Evolutionary conservation across 2,797 vertebrate species (phyloP).

Genomic region (Triplophysa bombifrons): DNA sequence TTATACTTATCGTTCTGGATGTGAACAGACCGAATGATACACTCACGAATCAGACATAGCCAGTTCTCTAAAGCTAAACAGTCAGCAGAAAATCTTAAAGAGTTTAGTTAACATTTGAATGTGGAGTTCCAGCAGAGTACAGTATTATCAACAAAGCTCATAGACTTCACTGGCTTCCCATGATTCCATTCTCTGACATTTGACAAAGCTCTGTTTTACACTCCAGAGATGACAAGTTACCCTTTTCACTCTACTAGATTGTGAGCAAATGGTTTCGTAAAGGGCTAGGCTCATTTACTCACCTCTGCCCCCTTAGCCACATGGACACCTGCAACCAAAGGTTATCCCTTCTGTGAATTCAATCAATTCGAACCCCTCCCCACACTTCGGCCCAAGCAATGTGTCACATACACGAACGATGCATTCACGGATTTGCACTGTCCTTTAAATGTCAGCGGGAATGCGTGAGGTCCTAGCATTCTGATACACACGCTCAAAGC

Average conservation of each 20-base stretch:
- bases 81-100: not conserved
- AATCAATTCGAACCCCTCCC: not conserved
- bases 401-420: not conserved
- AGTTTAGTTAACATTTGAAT: not conserved
- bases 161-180: conserved; percentile 33
- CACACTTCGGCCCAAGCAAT: not conserved
- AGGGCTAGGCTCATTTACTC: conserved; percentile 24
- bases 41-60: too few relatives aligned
- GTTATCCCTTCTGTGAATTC: conserved; percentile 24
- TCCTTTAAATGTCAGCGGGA: conserved; percentile 38
- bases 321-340: conserved; percentile 39
- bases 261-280: conserved; percentile 48
- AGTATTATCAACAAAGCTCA: conserved; percentile 19
- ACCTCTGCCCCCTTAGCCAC: conserved; percentile 14
- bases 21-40: too few relatives aligned
- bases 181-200: conserved; percentile 52
- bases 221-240: conserved; percentile 49
- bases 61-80: too few relatives aligned
- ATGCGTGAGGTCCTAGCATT: conserved; percentile 9
- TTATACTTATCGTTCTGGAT: too few relatives aligned
- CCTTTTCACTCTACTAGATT: conserved; percentile 39
- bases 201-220: conserved; percentile 54
- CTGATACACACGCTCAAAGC: not conserved
- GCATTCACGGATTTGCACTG: conserved; percentile 10
- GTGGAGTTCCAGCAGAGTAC: not conserved